A percentile compares a stretch with the other conserved stretches of the same genome.
These are phyloP conservation scores for Neosilurus mollespiculum DNA, from an alignment of 2,797 vertebrate species.

Conservation along the genomic window DNA sequence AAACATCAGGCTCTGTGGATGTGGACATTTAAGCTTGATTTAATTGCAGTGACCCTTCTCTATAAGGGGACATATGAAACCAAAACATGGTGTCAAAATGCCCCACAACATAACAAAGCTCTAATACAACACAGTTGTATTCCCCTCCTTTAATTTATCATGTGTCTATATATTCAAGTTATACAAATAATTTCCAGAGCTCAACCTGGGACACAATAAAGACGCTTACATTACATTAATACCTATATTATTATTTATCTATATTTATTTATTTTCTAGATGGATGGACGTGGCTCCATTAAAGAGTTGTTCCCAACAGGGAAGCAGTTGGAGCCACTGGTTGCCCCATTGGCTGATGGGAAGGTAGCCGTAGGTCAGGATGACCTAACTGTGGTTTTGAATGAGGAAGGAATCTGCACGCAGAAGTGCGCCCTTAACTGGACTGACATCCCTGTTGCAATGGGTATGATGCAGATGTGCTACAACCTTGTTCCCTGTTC, in stretches of 20 bases:
- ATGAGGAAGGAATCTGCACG: constrained; percentile 94
- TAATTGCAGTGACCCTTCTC: neutral
- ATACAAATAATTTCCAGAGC: neutral
- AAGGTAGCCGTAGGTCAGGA: constrained; percentile 98
- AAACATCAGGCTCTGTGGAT: neutral
- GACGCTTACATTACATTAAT: neutral
- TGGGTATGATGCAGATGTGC: constrained; percentile 79
- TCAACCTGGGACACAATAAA: neutral
- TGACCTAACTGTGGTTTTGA: constrained; percentile 94
- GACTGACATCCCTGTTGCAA: constrained; percentile 97
- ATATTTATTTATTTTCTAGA: constrained; percentile 67
- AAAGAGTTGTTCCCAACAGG: constrained; percentile 98
- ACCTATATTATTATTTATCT: neutral
- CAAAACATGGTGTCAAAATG: neutral
- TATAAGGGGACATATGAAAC: neutral
- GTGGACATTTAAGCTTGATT: neutral
- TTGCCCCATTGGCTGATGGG: constrained; percentile 91
- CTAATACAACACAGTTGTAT: neutral
- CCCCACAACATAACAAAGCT: neutral
- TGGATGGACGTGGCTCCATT: constrained; percentile 93
- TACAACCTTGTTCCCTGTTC: neutral
- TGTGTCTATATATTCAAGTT: neutral
- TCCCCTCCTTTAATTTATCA: neutral
- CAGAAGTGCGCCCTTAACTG: constrained; percentile 98
- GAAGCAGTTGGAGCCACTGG: constrained; percentile 94